phyloP scores from a whole-genome alignment of 2,888 invertebrate genomes.

The Mythimna ferrago region DNA sequence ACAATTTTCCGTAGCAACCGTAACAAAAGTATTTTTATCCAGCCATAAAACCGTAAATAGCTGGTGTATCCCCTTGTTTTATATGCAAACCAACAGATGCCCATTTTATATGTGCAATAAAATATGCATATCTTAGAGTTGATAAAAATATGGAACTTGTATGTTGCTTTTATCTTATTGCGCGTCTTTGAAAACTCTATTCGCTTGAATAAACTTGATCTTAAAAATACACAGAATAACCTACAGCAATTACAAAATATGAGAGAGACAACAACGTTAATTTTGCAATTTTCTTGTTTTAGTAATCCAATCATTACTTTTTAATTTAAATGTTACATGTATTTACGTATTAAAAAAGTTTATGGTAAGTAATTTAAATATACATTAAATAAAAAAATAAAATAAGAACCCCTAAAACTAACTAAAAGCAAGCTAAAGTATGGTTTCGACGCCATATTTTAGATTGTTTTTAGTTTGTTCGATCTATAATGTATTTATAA shows the following conservation, averaged over 20 bases:
- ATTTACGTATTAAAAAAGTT: too few species aligned
- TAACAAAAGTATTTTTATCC: slow-evolving; percentile 56
- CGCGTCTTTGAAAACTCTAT: background rate
- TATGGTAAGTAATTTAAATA: too few species aligned
- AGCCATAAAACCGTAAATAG: slow-evolving; percentile 58
- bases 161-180: slow-evolving; percentile 32
- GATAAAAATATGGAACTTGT: slow-evolving; percentile 48
- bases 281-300: too few species aligned
- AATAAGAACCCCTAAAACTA: too few species aligned
- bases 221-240: background rate
- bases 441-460: too few species aligned
- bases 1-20: slow-evolving; percentile 21
- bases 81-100: slow-evolving; percentile 53
- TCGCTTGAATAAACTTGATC: background rate
- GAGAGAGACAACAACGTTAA: background rate
- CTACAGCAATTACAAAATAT: background rate
- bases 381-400: too few species aligned
- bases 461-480: too few species aligned
- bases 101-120: slow-evolving; percentile 62
- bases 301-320: too few species aligned
- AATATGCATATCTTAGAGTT: slow-evolving; percentile 62
- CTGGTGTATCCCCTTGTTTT: slow-evolving; percentile 53
- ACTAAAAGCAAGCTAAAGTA: too few species aligned
- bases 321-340: too few species aligned
- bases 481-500: too few species aligned